Base-by-base conservation (phyloP, 37 sponge, comb jelly and placozoan species). In the Cliona cf. orientalis region DNA sequence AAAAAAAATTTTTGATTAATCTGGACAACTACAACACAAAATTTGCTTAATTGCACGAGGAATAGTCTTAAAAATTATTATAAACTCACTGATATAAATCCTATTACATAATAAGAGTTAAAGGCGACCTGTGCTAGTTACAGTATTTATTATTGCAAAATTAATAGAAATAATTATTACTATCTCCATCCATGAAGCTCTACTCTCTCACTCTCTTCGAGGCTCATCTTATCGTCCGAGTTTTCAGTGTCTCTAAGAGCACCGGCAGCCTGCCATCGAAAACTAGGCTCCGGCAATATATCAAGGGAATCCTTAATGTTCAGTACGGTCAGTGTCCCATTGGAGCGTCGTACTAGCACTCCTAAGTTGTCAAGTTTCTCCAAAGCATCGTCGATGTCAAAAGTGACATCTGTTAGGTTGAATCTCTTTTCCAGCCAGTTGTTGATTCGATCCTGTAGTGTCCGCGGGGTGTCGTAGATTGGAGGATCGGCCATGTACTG, bases 331-430 rank as follows among this genome's bases (percentile, higher is more conserved):
- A 96, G 43, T 42, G 67, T 84, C 12, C 80, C 82, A 55, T 81
- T 62, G 12, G 53, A 23, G 21, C 69, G 71, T 0, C 42, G 71
- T 41, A 77, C 44, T 79, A 93, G 44, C 44, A 96, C 57, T 23
- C 97, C 95, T 0, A 86, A 36, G 17, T 71, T 63, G 43, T 86
- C 83, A 58, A 97, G 46, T 26, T 77, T 78, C 0, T 29, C 45
- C 23, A 97, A 37, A 36, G 95, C 90, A 75, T 91, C 90, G 2
- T 89, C 92, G 11, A 84, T 66, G 67, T 97, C 90, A 69, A 91
- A 97, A 23, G 22, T n/a, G 11, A 95, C 34, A 0, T 39, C 59
- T 21, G 53, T 68, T 1, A 91, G 26, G 19, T 74, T 66, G 55
- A 87, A 97, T 9, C 46, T 39, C 2, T 26, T 33, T 32, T 36